Evolutionary conservation across 1,140 invertebrate species (phyloP), one percentile per base, ranked within the genome.

Genomic region (Drosophila ironensis): DNA sequence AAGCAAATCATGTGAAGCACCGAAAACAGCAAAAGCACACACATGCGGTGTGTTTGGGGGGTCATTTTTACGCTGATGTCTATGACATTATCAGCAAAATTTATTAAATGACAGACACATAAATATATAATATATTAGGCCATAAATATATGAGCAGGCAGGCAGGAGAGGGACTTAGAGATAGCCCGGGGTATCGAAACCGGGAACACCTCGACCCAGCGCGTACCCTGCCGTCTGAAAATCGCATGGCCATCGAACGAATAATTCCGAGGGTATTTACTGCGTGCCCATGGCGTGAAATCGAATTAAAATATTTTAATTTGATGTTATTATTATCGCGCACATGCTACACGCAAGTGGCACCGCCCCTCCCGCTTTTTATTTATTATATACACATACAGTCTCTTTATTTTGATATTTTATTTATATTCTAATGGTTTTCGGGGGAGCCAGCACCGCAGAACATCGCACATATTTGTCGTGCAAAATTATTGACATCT

Each of bases 401-500:
- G 17, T 56, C 19, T 17, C 3, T 52, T 19, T 50, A n/a, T n/a
- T n/a, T n/a, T 44, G 27, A 46, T 37, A 61, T 61, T 60, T 60
- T 46, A 60, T 61, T 61, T 61, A 57, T 61, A 60, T 60, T 60
- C 53, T 60, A 61, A 60, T 61, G 59, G 59, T 4, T 41, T 54
- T 19, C 1, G 25, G 51, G 12, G 35, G 1, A 22, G 5, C 2
- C 2, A 22, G 5, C 2, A 22, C 5, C 51, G 24, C 17, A 44
- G 20, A 53, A 46, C 17, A 47, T 17, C 24, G 5, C 41, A n/a
- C 38, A 30, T 12, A 63, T 33, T 25, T 28, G 12, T 28, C 11
- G 50, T 14, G 48, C 70, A 51, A 82, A 84, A 84, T 82, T 82
- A 82, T 82, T 82, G 78, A 84, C 78, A 84, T 74, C 80, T 71